phyloP scores from a whole-genome alignment of 1,140 invertebrate species.

The Drosophila fuyamai region DNA sequence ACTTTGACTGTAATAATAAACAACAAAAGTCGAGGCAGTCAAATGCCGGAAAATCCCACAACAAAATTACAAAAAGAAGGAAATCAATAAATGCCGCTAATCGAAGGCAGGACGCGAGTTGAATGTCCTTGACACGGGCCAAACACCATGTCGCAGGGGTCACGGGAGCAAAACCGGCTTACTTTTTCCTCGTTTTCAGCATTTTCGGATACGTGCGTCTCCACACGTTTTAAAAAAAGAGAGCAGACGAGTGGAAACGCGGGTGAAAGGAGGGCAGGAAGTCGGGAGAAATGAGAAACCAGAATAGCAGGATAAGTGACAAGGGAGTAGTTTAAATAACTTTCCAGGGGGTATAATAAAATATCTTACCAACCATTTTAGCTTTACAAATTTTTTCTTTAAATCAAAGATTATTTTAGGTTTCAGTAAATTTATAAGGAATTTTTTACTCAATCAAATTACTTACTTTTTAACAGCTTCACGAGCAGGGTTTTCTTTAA shows the following conservation, averaged over 20 bases:
- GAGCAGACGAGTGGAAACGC: slow-evolving; percentile 8
- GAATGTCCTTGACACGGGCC: slow-evolving; percentile 70
- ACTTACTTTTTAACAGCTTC: too few relatives aligned
- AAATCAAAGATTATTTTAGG: too few relatives aligned
- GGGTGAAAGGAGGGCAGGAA: neutral
- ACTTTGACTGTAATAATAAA: slow-evolving; percentile 11
- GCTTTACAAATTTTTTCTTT: too few relatives aligned
- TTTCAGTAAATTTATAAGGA: too few relatives aligned
- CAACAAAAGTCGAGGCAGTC: slow-evolving; percentile 1
- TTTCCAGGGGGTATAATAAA: neutral
- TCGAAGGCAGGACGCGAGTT: slow-evolving; percentile 37
- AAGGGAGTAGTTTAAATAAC: neutral
- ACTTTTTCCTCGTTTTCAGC: neutral
- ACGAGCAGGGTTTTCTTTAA: too few relatives aligned
- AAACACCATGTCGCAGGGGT: slow-evolving; percentile 31
- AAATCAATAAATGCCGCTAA: slow-evolving; percentile 53
- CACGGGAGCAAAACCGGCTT: slow-evolving; percentile 34
- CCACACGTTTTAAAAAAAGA: slow-evolving; percentile 26
- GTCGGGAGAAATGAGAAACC: neutral
- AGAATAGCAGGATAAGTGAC: slow-evolving; percentile 3
- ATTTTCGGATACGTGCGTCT: slow-evolving; percentile 53
- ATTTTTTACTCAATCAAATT: too few relatives aligned
- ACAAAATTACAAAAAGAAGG: neutral
- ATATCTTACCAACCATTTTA: neutral
- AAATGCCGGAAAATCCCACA: neutral